phyloP scores from a whole-genome alignment of 2,113 vertebrate genomes.

The Physeter macrocephalus region DNA sequence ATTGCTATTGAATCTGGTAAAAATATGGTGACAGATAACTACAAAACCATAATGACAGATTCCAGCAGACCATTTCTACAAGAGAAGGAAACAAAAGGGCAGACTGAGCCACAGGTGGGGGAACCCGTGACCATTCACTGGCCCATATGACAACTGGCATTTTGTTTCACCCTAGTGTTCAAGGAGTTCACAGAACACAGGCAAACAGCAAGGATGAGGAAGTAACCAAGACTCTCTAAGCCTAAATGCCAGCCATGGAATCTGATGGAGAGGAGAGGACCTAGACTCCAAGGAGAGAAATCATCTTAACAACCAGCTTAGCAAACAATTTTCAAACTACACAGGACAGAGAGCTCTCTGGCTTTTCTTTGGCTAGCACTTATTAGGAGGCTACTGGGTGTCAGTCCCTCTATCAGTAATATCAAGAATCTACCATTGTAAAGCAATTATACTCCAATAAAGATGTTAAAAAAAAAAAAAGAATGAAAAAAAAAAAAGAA shows the following conservation, averaged over 20 bases:
- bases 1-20: neutral
- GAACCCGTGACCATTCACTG: neutral
- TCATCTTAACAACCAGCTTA: neutral
- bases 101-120: too few species aligned
- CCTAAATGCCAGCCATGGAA: neutral
- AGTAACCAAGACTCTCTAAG: neutral
- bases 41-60: accelerated
- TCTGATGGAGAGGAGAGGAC: too few species aligned
- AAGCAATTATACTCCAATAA: too few species aligned
- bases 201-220: neutral
- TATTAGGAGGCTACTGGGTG: accelerated
- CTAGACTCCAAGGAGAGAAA: neutral
- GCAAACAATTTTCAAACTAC: too few species aligned
- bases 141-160: accelerated
- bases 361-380: neutral
- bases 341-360: neutral
- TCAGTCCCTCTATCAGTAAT: too few species aligned
- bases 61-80: neutral
- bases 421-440: neutral
- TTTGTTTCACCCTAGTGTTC: neutral
- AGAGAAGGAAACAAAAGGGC: neutral
- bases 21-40: neutral
- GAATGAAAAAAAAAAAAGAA: too few species aligned
- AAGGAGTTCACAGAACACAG: neutral
- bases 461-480: too few species aligned